Evolutionary conservation across 2,888 invertebrate genomes (phyloP), one percentile per base, ranked within the genome.

Genomic region (Balanococcus diminutus): DNA sequence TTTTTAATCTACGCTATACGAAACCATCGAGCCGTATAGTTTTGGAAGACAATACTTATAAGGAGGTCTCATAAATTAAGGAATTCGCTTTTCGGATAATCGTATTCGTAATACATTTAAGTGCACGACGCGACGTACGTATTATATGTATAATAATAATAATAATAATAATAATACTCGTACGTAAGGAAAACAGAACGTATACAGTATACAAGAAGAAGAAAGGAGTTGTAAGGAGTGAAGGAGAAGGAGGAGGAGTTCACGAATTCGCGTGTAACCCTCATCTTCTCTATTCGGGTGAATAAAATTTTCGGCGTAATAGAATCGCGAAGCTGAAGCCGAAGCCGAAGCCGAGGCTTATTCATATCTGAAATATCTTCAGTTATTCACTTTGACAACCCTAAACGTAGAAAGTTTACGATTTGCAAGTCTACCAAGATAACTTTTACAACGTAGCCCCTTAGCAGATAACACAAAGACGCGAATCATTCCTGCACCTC

Each of bases 311-410:
- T 46, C 32, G 75, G 75, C 75, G 75, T 75, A 61, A 32, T 46
- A 82, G 61, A 28, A 51, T 83, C 31, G 46, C 46, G 28, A n/a
- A n/a, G n/a, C n/a, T n/a, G n/a, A n/a, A n/a, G n/a, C n/a, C n/a
- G n/a, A n/a, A n/a, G n/a, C n/a, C n/a, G n/a, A n/a, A n/a, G n/a
- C n/a, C n/a, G n/a, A 51, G 83, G 32, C 83, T 51, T 83, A 83
- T 83, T 61, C 83, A 61, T 83, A 75, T 75, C 75, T 75, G 46
- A 83, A 83, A 83, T 61, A 83, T 83, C 83, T 83, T 83, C 61
- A 83, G 83, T 83, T 83, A 83, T 83, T 83, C 83, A 83, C 83
- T 83, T 83, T 83, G 83, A 83, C 83, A 83, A 83, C 83, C 83
- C 83, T 83, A 56, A 51, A 56, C 32, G 83, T 28, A n/a, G 51